Evolutionary conservation across 1,140 invertebrate species (phyloP).

Genomic region (Caenorhabditis inopinata): DNA sequence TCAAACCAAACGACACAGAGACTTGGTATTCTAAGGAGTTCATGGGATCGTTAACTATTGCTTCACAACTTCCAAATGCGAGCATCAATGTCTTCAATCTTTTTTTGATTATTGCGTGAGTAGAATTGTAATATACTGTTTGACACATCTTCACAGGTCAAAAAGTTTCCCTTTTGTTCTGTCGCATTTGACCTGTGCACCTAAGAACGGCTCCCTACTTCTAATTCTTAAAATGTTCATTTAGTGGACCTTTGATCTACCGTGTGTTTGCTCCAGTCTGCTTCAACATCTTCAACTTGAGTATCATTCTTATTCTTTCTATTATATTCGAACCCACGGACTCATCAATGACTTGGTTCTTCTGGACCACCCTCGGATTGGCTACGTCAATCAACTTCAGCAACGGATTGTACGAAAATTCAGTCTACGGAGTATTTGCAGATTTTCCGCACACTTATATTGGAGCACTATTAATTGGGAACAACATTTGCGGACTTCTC

Average conservation of each 20-base stretch:
- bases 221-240: too few relatives aligned
- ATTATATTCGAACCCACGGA: background rate
- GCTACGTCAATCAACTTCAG: slow-evolving; percentile 28
- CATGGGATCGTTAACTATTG: slow-evolving; percentile 41
- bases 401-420: slow-evolving; percentile 44
- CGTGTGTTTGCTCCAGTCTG: slow-evolving; percentile 33
- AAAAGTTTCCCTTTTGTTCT: too few relatives aligned
- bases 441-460: slow-evolving; percentile 42
- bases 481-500: slow-evolving; percentile 44
- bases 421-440: slow-evolving; percentile 34
- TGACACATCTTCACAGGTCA: too few relatives aligned
- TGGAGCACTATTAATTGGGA: slow-evolving; percentile 37
- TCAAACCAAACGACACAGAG: slow-evolving; percentile 21
- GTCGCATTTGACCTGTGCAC: too few relatives aligned
- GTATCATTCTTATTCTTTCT: slow-evolving; percentile 1
- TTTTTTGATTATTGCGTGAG: slow-evolving; percentile 42
- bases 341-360: slow-evolving; percentile 34
- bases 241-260: slow-evolving; percentile 42
- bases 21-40: slow-evolving; percentile 36
- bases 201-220: too few relatives aligned
- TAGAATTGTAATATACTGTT: background rate
- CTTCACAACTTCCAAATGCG: slow-evolving; percentile 37
- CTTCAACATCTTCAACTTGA: slow-evolving; percentile 40
- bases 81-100: slow-evolving; percentile 38
- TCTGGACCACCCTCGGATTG: slow-evolving; percentile 26